Conservation (phyloP, 2,797 vertebrate genomes). For the Hoplostethus mediterraneus region DNA sequence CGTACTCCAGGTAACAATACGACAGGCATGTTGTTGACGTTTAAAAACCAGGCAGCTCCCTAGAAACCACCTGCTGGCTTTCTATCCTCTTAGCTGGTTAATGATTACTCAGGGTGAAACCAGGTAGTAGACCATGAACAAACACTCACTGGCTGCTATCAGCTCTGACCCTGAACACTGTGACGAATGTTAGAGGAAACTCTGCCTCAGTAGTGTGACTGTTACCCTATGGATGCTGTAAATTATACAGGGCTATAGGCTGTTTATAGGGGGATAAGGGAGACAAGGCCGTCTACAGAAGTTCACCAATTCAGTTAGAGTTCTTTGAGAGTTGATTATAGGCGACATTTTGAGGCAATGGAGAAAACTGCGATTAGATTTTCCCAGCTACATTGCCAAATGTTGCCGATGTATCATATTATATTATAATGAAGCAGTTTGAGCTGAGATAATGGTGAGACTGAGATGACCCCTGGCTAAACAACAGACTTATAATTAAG, state of each 20-base stretch:
- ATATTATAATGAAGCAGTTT: too few species aligned
- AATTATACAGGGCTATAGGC: conserved; percentile 19
- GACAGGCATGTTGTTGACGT: conserved; percentile 40
- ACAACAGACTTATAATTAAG: too few species aligned
- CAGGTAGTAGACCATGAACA: conserved; percentile 67
- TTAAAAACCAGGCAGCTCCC: conserved; percentile 44
- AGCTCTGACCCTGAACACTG: conserved; percentile 72
- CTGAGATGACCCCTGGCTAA: too few species aligned
- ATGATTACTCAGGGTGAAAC: conserved; percentile 86
- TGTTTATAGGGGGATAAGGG: neutral
- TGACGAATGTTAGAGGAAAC: conserved; percentile 37
- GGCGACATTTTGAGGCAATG: neutral
- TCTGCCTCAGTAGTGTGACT: neutral
- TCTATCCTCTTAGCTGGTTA: conserved; percentile 75
- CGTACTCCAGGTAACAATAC: conserved; percentile 11
- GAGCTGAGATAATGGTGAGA: too few species aligned
- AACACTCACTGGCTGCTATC: conserved; percentile 71
- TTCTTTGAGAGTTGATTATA: neutral
- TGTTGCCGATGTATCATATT: too few species aligned
- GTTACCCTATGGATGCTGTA: conserved; percentile 20
- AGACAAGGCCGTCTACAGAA: neutral
- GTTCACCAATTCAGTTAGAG: neutral
- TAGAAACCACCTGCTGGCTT: conserved; percentile 66
- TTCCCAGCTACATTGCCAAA: too few species aligned
- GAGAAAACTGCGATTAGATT: too few species aligned